Evolutionary conservation across 2,797 vertebrate genomes (phyloP), one percentile per base, ranked within the genome.

Genomic region (Eleutherodactylus coqui): DNA sequence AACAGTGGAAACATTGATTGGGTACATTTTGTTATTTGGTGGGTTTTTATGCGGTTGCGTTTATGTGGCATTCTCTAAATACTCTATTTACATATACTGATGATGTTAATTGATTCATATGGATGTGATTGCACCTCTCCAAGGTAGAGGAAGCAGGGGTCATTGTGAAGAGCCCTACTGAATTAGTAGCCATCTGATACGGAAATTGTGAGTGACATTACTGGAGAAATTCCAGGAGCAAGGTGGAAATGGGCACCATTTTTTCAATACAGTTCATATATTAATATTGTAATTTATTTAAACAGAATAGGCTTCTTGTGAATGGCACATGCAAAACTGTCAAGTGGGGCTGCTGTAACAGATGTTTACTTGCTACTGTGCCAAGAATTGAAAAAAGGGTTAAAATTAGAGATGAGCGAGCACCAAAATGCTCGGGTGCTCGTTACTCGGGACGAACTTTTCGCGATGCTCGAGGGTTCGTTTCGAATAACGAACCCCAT

Each of bases 201-300:
- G 88, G 49, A 90, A 89, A 86, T 75, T 83, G 76, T 90, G 90
- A 87, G 73, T 91, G 91, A 84, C 88, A 75, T 90, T 90, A 80
- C 13, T 90, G 77, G 88, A 73, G 85, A 86, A 85, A 83, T 84
- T 90, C 85, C 85, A 86, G 36, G 64, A 88, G 90, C 90, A 88
- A 89, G 90, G 86, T 88, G 87, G 87, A 82, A 75, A 45, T 87
- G 92, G 85, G 84, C 88, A n/a, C 84, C 91, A 13, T 89, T 55
- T n/a, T 89, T 86, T 91, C 89, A 91, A 92, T 92, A 88, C 89
- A 89, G 87, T 88, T 90, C 90, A 89, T 89, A 90, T 92, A 89
- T 93, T 93, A 93, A 92, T 94, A 91, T 91, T 92, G 76, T 89
- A 92, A 92, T 92, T 92, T 87, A 89, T 85, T 89, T 84, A 73